Percentiles rank a stretch among this genome's conserved stretches.
Evolutionary conservation across 2,888 invertebrate genomes (phyloP).

Genomic region (Scelioninae gen. 2): DNA sequence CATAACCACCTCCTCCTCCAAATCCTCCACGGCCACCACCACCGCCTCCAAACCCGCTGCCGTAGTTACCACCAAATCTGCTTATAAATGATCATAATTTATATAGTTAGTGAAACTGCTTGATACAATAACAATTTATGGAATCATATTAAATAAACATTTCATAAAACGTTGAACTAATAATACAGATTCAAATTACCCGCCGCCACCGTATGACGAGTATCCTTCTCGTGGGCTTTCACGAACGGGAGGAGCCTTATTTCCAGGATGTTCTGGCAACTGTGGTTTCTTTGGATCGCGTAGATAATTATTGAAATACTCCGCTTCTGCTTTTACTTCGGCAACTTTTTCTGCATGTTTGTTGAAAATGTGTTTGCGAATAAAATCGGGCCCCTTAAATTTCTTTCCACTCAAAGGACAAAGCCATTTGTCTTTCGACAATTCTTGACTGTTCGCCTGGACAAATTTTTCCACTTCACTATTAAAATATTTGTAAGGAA

Average conservation of each 20-base stretch:
- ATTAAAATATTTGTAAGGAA: constrained; percentile 16
- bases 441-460: constrained; percentile 95
- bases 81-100: constrained; percentile 8
- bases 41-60: constrained; percentile 71
- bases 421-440: constrained; percentile 98
- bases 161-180: too few species aligned
- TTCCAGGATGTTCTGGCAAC: constrained; percentile 89
- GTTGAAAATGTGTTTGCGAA: constrained; percentile 98
- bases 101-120: too few species aligned
- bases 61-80: constrained; percentile 57
- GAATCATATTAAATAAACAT: too few species aligned
- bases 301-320: constrained; percentile 98
- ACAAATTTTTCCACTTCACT: constrained; percentile 95
- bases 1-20: constrained; percentile 67
- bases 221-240: constrained; percentile 75
- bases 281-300: constrained; percentile 96
- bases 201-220: constrained; percentile 75
- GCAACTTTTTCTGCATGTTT: constrained; percentile 98
- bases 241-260: constrained; percentile 76
- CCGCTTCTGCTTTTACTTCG: constrained; percentile 96
- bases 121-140: too few species aligned
- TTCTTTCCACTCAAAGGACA: constrained; percentile 99
- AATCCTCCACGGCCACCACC: constrained; percentile 70
- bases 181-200: constrained; percentile 62
- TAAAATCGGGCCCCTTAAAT: constrained; percentile 99